A percentile compares a stretch with the other conserved stretches of the same genome.
Conservation (phyloP, 2,888 invertebrate genomes). For the Zhengitettix transpicula region DNA sequence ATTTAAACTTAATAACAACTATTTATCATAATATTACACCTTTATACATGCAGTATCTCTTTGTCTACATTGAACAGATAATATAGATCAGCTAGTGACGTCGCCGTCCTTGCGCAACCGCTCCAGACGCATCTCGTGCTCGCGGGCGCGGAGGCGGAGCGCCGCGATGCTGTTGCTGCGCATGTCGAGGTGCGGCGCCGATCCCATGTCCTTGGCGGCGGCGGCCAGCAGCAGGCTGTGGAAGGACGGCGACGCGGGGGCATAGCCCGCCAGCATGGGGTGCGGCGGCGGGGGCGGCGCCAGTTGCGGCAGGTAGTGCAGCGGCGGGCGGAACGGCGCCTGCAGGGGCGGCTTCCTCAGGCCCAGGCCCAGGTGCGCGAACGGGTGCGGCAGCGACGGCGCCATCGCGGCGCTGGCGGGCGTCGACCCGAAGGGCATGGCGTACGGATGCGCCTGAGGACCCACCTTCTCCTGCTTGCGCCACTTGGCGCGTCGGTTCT, state of each 20-base stretch:
- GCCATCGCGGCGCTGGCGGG: background rate
- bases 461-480: constrained; percentile 85
- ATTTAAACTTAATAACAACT: too few relatives aligned
- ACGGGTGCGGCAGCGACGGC: constrained; percentile 1
- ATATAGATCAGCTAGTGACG: constrained; percentile 55
- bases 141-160: constrained; percentile 70
- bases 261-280: constrained; percentile 29
- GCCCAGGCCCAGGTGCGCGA: constrained; percentile 36
- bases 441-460: constrained; percentile 78
- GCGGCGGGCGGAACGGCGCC: constrained; percentile 19
- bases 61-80: background rate
- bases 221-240: constrained; percentile 16
- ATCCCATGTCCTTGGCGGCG: constrained; percentile 17
- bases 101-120: constrained; percentile 66
- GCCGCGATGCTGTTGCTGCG: constrained; percentile 78
- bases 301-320: constrained; percentile 24
- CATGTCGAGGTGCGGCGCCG: constrained; percentile 54
- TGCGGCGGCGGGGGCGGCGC: constrained; percentile 43
- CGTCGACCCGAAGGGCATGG: constrained; percentile 37
- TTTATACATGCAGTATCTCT: too few relatives aligned
- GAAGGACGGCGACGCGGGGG: constrained; percentile 1
- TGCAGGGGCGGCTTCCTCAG: background rate
- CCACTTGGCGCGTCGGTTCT: constrained; percentile 84
- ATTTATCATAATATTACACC: too few relatives aligned
- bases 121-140: constrained; percentile 73